These are phyloP conservation scores for Pristionchus fissidentatus DNA, from an alignment of 2,888 invertebrate genomes.

Conservation along the genomic window DNA sequence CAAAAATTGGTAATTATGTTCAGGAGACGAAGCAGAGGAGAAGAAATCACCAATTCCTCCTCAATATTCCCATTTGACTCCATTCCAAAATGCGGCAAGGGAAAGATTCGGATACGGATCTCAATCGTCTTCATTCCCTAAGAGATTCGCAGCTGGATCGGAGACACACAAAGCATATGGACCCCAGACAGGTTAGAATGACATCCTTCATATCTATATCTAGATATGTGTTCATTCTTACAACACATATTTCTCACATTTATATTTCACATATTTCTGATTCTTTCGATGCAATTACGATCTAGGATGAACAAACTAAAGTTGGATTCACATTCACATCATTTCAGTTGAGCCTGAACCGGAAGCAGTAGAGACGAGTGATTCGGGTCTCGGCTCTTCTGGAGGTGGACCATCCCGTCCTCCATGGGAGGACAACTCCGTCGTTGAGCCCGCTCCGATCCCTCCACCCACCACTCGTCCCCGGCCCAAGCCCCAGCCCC, in stretches of 20 bases:
- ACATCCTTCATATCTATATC: too few species aligned
- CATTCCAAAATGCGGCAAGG: slow-evolving; percentile 63
- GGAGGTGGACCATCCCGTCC: slow-evolving; percentile 3
- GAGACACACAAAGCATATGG: slow-evolving; percentile 48
- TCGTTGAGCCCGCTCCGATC: background rate
- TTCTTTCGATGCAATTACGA: too few species aligned
- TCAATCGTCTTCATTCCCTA: slow-evolving; percentile 16
- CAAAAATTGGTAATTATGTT: too few species aligned
- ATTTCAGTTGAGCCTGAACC: slow-evolving; percentile 7
- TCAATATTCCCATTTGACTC: slow-evolving; percentile 58
- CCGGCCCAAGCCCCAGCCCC: background rate
- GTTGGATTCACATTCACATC: background rate
- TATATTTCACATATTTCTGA: too few species aligned
- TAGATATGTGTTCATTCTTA: too few species aligned
- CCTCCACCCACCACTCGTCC: slow-evolving; percentile 28
- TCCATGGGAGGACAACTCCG: slow-evolving; percentile 26
- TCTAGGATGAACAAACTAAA: too few species aligned
- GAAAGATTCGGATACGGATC: slow-evolving; percentile 56
- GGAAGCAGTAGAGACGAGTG: background rate
- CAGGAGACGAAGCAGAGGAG: slow-evolving; percentile 21
- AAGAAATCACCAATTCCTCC: slow-evolving; percentile 44
- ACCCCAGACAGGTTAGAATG: background rate
- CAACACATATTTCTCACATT: too few species aligned
- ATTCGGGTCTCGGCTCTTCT: background rate
- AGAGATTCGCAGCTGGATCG: slow-evolving; percentile 44